phyloP scores from a whole-genome alignment of 2,797 vertebrate species.

The Muscicapa comitata region DNA sequence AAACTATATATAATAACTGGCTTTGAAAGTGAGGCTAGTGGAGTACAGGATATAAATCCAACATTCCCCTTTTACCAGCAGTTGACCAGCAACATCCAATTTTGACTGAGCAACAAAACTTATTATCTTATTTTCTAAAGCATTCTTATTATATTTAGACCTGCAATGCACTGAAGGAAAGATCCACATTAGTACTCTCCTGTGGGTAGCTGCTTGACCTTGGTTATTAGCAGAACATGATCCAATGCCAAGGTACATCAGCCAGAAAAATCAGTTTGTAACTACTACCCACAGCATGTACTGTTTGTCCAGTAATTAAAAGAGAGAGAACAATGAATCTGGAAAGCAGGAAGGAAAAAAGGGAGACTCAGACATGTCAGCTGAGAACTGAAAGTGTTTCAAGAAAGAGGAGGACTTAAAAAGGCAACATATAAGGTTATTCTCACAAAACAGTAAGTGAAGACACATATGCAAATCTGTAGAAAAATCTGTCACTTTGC shows the following conservation, averaged over 20 bases:
- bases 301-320: background rate
- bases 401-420: background rate
- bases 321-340: background rate
- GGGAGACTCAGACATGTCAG: background rate
- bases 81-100: background rate
- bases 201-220: background rate
- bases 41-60: background rate
- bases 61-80: background rate
- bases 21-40: background rate
- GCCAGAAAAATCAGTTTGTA: background rate
- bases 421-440: background rate
- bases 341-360: background rate
- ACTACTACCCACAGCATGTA: background rate
- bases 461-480: background rate
- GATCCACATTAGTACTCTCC: background rate
- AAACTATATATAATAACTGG: background rate
- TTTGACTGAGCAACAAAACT: background rate
- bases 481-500: background rate
- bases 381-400: background rate
- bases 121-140: background rate
- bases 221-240: background rate
- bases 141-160: background rate
- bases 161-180: background rate
- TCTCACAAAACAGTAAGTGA: background rate
- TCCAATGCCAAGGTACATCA: background rate